phyloP scores from a whole-genome alignment of 2,888 invertebrate genomes.

The Trachelus stipa region DNA sequence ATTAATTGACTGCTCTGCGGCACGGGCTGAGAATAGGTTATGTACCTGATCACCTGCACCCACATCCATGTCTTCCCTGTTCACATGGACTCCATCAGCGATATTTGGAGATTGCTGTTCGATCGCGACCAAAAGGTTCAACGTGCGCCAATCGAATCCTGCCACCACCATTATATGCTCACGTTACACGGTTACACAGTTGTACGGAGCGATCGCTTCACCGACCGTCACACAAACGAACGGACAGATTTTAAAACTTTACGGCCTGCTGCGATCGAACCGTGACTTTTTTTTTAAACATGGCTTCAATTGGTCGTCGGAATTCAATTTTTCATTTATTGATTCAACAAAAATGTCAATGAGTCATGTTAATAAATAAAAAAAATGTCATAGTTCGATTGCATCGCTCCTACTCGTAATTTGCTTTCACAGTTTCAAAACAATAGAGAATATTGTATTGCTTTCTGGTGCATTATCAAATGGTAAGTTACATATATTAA shows the following conservation, averaged over 20 bases:
- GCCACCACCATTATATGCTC: slow-evolving; percentile 64
- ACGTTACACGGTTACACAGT: slow-evolving; percentile 44
- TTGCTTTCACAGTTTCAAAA: neutral
- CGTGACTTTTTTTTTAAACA: neutral
- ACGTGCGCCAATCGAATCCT: slow-evolving; percentile 99
- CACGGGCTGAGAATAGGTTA: slow-evolving; percentile 61
- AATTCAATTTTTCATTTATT: neutral
- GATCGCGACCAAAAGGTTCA: slow-evolving; percentile 98
- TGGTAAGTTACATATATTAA: neutral
- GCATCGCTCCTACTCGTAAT: neutral
- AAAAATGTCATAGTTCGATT: neutral
- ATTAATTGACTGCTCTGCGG: slow-evolving; percentile 61
- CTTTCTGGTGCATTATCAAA: neutral
- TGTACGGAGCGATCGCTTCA: neutral
- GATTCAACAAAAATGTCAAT: neutral
- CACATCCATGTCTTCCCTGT: slow-evolving; percentile 88
- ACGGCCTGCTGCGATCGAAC: neutral
- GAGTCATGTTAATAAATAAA: neutral
- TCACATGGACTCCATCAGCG: slow-evolving; percentile 92
- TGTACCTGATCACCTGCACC: slow-evolving; percentile 99
- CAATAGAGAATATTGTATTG: neutral
- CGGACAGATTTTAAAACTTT: neutral
- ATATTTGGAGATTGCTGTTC: slow-evolving; percentile 97
- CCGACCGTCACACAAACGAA: neutral
- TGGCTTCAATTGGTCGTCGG: neutral